Percentiles rank a stretch among this genome's conserved stretches.
Conservation (phyloP, 2,888 invertebrate species). For the Callyntrura sp. region DNA sequence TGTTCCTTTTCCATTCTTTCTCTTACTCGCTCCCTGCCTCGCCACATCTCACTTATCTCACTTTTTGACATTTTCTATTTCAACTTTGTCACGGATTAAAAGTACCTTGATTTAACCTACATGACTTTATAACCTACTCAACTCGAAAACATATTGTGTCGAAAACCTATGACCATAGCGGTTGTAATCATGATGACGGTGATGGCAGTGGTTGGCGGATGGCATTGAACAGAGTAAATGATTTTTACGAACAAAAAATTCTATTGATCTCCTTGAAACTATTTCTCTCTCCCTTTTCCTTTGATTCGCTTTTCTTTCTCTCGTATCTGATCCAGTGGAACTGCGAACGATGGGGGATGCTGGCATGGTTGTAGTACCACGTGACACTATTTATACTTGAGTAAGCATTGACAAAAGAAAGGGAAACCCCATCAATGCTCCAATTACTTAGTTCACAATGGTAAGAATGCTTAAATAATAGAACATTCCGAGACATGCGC, state of each 20-base stretch:
- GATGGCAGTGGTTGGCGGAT: not conserved
- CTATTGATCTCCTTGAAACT: slow-evolving; percentile 40
- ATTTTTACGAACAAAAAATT: slow-evolving; percentile 28
- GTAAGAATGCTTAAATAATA: too few species aligned
- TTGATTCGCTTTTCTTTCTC: not conserved
- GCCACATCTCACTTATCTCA: not conserved
- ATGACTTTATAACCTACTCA: slow-evolving; percentile 11
- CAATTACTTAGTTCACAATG: not conserved
- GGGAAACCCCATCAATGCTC: not conserved
- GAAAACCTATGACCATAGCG: not conserved
- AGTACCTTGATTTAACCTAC: slow-evolving; percentile 36
- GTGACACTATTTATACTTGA: slow-evolving; percentile 23
- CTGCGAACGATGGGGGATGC: not conserved
- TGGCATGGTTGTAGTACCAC: slow-evolving; percentile 3
- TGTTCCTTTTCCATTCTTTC: not conserved
- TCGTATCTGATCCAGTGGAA: not conserved
- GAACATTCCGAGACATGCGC: too few species aligned
- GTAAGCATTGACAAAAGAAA: slow-evolving; percentile 1
- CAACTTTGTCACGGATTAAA: slow-evolving; percentile 3
- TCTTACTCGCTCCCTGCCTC: not conserved
- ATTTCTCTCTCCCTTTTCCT: slow-evolving; percentile 15
- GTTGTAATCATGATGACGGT: slow-evolving; percentile 7
- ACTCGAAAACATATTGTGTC: not conserved
- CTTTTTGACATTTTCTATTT: slow-evolving; percentile 32
- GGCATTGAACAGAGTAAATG: slow-evolving; percentile 25